These are phyloP conservation scores for Pterocles gutturalis DNA, from an alignment of 2,113 vertebrate genomes.

Conservation along the genomic window DNA sequence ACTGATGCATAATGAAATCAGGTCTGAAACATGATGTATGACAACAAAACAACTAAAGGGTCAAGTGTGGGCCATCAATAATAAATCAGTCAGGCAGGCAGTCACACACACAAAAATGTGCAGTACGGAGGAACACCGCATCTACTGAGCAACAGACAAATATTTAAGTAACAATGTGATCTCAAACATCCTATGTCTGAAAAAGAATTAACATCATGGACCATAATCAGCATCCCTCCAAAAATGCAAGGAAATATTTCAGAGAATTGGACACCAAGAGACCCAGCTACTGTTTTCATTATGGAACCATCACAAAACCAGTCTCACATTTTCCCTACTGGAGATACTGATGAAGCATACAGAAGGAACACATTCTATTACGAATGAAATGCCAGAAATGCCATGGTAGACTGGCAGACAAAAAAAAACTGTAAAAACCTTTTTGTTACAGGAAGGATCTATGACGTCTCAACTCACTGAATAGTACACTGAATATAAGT, in stretches of 20 bases:
- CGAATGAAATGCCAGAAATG: not conserved
- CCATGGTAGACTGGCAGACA: not conserved
- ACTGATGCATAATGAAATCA: not conserved
- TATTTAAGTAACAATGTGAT: not conserved
- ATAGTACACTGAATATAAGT: not conserved
- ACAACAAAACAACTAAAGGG: not conserved
- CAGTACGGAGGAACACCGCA: not conserved
- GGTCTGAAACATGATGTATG: not conserved
- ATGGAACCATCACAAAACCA: not conserved
- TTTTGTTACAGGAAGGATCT: not conserved
- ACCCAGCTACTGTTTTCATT: not conserved
- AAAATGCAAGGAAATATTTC: not conserved
- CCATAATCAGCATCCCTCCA: not conserved
- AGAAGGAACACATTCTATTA: not conserved
- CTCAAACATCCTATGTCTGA: not conserved
- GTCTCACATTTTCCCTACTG: not conserved
- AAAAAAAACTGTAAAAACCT: not conserved
- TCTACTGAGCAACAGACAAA: not conserved
- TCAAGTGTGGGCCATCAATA: not conserved
- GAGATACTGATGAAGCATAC: not conserved
- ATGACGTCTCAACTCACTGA: rapidly evolving
- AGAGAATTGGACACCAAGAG: not conserved
- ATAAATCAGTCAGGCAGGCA: not conserved
- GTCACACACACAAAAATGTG: not conserved
- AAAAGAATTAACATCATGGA: not conserved